phyloP scores from a whole-genome alignment of 2,888 invertebrate genomes.

The Platycheirus rosarum region DNA sequence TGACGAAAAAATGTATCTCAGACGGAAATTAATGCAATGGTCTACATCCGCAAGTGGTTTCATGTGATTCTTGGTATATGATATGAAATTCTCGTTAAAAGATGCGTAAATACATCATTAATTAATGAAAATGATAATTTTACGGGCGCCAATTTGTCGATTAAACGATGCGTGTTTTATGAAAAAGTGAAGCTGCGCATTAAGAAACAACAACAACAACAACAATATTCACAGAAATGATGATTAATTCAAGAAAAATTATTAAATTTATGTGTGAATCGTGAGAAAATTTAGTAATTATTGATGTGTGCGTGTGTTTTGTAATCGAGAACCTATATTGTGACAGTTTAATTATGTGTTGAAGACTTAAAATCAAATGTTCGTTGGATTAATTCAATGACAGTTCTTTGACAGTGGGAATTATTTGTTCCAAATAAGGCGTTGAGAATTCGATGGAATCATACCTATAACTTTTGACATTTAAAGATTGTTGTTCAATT shows the following conservation, averaged over 20 bases:
- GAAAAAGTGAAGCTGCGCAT: conserved; percentile 12
- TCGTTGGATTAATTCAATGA: not conserved
- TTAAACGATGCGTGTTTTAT: conserved; percentile 41
- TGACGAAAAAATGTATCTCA: conserved; percentile 15
- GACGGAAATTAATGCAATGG: conserved; percentile 20
- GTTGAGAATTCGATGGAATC: conserved; percentile 3
- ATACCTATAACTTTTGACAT: not conserved
- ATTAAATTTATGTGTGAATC: conserved; percentile 5
- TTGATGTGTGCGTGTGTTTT: conserved; percentile 5
- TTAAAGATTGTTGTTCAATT: conserved; percentile 15
- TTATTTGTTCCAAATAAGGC: conserved; percentile 11
- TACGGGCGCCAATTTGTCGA: conserved; percentile 2
- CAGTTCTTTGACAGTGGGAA: not conserved
- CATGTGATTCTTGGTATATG: conserved; percentile 2
- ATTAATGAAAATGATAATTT: conserved; percentile 18
- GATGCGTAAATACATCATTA: conserved; percentile 18
- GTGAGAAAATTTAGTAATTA: conserved; percentile 34
- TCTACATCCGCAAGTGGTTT: conserved; percentile 20
- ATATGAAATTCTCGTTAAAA: conserved; percentile 13
- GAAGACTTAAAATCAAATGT: conserved; percentile 4
- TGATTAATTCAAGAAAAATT: conserved; percentile 21
- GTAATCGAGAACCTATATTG: not conserved
- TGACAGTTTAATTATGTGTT: conserved; percentile 35
- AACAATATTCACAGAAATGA: not conserved
- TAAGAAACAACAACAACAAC: not conserved